These are phyloP conservation scores for Myotis planiceps DNA, from an alignment of 2,797 vertebrate species.

Conservation along the genomic window DNA sequence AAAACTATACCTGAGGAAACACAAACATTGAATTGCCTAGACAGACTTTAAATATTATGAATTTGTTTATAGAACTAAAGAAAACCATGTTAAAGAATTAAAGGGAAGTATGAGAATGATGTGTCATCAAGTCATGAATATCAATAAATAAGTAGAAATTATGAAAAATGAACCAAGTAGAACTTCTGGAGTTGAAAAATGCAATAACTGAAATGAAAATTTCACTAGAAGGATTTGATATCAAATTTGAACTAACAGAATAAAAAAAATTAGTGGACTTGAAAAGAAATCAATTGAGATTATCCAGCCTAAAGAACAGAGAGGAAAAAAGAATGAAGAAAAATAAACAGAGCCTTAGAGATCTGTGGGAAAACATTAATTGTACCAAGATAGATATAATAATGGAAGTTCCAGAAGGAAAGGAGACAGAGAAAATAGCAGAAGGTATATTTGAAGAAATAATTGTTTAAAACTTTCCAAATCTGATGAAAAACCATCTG, in stretches of 20 bases:
- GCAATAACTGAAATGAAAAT: conserved; percentile 22
- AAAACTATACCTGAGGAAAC: neutral
- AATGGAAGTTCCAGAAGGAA: neutral
- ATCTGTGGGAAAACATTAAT: neutral
- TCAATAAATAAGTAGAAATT: neutral
- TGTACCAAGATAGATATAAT: neutral
- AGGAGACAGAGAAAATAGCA: neutral
- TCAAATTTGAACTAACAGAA: neutral
- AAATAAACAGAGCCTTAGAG: neutral
- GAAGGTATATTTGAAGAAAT: neutral
- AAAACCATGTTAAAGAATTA: neutral
- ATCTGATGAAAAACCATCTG: conserved; percentile 10
- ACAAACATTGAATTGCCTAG: neutral
- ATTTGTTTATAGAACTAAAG: neutral
- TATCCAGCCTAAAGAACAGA: neutral
- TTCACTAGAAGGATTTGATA: neutral
- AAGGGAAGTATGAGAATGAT: neutral
- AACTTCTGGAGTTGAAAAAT: neutral
- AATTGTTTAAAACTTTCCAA: neutral
- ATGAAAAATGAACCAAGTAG: neutral
- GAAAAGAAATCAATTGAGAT: neutral
- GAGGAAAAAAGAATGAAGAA: neutral
- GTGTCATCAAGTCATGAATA: neutral
- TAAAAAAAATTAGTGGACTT: neutral
- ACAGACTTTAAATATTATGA: neutral